Evolutionary conservation across 2,888 invertebrate genomes (phyloP).

Genomic region (Hipparchia semele): DNA sequence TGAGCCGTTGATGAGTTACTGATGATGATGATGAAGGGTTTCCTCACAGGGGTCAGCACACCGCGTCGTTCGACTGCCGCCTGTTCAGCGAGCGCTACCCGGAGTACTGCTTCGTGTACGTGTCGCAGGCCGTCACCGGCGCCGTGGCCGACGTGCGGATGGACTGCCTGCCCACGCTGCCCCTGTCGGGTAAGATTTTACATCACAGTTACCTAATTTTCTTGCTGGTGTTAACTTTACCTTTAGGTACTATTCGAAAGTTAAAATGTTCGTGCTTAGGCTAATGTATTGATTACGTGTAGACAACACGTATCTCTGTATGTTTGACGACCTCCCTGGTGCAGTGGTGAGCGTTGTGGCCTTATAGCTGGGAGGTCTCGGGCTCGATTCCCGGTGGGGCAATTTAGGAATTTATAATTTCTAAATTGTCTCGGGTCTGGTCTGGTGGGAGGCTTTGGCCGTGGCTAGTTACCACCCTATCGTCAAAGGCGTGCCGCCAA

Average conservation of each 20-base stretch:
- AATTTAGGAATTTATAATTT: no score
- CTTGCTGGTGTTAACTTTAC: not conserved
- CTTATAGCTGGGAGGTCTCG: no score
- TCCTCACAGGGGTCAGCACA: constrained; percentile 86
- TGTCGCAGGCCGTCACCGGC: constrained; percentile 92
- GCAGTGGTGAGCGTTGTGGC: no score
- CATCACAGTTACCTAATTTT: no score
- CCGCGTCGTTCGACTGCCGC: constrained; percentile 90
- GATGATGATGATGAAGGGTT: no score
- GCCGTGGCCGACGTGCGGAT: constrained; percentile 93
- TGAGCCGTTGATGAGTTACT: not conserved
- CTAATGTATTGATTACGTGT: not conserved
- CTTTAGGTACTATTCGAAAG: no score
- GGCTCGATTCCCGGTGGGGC: no score
- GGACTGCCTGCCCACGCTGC: constrained; percentile 93
- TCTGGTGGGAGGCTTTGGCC: no score
- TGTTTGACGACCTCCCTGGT: no score
- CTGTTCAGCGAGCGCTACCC: constrained; percentile 92
- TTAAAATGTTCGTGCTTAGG: not conserved
- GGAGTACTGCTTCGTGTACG: constrained; percentile 95
- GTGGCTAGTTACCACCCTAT: no score
- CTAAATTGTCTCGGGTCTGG: no score
- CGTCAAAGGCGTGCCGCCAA: no score
- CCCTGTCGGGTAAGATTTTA: constrained; percentile 86
- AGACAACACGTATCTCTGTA: constrained; percentile 1